Conservation (phyloP, 2,888 invertebrate genomes). For the Leucoma salicis region DNA sequence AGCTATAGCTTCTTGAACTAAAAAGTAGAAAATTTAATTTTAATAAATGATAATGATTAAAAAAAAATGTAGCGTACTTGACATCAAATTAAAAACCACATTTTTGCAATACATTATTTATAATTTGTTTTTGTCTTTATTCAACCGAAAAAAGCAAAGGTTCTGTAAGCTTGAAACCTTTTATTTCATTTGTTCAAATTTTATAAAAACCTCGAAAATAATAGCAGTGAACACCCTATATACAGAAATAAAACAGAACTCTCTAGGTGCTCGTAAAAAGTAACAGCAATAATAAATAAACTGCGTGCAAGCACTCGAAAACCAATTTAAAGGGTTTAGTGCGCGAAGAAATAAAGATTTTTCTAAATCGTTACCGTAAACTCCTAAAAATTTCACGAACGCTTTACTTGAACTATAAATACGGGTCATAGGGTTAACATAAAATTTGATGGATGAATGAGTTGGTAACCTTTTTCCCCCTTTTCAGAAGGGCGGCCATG, state of each 20-base stretch:
- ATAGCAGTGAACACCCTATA: slow-evolving; percentile 27
- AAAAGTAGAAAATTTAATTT: no score
- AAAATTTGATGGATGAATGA: slow-evolving; percentile 79
- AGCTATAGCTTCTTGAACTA: no score
- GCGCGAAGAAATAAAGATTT: slow-evolving; percentile 68
- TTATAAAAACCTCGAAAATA: slow-evolving; percentile 24
- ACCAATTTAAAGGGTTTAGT: slow-evolving; percentile 55
- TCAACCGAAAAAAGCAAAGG: slow-evolving; percentile 5
- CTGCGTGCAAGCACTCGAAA: slow-evolving; percentile 47
- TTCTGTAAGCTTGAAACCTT: slow-evolving; percentile 14
- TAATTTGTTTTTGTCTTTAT: no score
- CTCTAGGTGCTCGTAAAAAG: slow-evolving; percentile 55
- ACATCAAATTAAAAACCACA: no score
- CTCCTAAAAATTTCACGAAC: slow-evolving; percentile 72
- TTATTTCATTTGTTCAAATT: slow-evolving; percentile 28
- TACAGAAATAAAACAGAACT: slow-evolving; percentile 50
- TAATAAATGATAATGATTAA: no score
- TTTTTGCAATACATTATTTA: no score
- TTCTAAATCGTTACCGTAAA: slow-evolving; percentile 73
- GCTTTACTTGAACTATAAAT: slow-evolving; percentile 69
- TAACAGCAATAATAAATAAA: slow-evolving; percentile 67
- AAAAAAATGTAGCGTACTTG: no score
- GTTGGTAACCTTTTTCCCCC: slow-evolving; percentile 86
- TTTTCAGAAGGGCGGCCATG: slow-evolving; percentile 86
- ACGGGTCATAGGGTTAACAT: slow-evolving; percentile 75